Percentiles rank a stretch among this genome's conserved stretches.
Conservation (phyloP, 2,797 vertebrate genomes). For the Clarias pachynema region DNA sequence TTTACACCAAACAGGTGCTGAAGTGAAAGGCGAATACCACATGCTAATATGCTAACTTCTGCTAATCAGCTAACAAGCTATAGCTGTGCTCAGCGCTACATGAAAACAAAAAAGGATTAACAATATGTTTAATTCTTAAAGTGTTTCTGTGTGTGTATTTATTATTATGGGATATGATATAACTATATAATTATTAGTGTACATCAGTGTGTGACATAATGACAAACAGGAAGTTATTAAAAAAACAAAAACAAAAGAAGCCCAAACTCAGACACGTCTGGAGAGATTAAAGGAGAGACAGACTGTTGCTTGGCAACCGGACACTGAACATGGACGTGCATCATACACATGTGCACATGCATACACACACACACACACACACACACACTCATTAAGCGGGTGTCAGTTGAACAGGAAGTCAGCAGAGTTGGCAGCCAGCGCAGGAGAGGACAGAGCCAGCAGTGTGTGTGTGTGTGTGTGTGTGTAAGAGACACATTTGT, state of each 20-base stretch:
- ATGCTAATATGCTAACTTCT: not conserved
- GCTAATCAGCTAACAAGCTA: not conserved
- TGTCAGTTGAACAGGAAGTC: slow-evolving; percentile 68
- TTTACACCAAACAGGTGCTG: not conserved
- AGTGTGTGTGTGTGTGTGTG: slow-evolving; percentile 52
- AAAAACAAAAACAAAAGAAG: slow-evolving; percentile 38
- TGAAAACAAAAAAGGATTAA: not conserved
- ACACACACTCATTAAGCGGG: slow-evolving; percentile 63
- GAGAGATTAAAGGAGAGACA: slow-evolving; percentile 17
- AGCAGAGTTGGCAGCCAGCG: slow-evolving; percentile 53
- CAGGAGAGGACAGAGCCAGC: slow-evolving; percentile 57
- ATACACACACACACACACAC: slow-evolving; percentile 17
- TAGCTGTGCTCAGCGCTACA: not conserved
- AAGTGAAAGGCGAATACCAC: not conserved
- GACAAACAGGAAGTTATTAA: slow-evolving; percentile 3
- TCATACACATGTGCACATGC: slow-evolving; percentile 1
- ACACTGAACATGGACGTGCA: slow-evolving; percentile 30
- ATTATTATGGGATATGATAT: not conserved
- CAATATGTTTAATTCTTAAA: not conserved
- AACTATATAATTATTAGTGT: not conserved
- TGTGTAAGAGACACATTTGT: not conserved
- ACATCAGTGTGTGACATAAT: not conserved
- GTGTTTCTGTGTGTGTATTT: not conserved
- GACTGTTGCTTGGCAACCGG: slow-evolving; percentile 70
- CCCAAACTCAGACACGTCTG: slow-evolving; percentile 3